Evolutionary conservation across 2,888 invertebrate species (phyloP), one percentile per base, ranked within the genome.

Genomic region (Rhodophaea formosa): DNA sequence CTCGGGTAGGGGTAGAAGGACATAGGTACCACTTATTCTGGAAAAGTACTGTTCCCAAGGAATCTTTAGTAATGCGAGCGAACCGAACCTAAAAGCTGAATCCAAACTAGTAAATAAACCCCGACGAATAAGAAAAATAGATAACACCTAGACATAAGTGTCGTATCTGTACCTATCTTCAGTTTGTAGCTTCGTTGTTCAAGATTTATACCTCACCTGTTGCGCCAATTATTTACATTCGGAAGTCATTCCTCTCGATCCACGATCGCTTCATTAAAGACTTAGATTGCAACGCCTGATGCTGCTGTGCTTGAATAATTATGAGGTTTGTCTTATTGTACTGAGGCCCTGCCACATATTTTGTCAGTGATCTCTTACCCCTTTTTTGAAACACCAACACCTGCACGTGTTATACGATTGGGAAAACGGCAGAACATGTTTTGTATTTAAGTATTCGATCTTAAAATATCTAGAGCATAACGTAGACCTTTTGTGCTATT

Each of bases 201-300:
- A 74, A 84, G 86, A 88, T 87, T 87, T 87, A 87, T 88, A 78
- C 70, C 75, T 77, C 86, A 88, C 86, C 85, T 86, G 87, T 88
- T 88, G 84, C 79, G 84, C 83, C 84, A 87, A 86, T 86, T 87
- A 87, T 85, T 88, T 84, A 86, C 84, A 81, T 83, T 84, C 80
- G 77, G 82, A 83, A 84, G 82, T 82, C 74, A 80, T 86, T 81
- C 71, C 73, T 84, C 75, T 72, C 64, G 65, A 65, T 68, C 64
- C 59, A 59, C 60, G 63, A 64, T 68, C 62, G 68, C 68, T 71
- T 69, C 68, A 68, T 71, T 72, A 74, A 71, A 62, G 64, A 65
- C 62, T 65, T 69, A 65, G 66, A 67, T 67, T 65, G 66, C 62
- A 51, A 62, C 57, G 58, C 46, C 44, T 53, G 52, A 58, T 58